Evolutionary conservation across 1,140 invertebrate species (phyloP), one percentile per base, ranked within the genome.

Genomic region (Eumeta japonica): DNA sequence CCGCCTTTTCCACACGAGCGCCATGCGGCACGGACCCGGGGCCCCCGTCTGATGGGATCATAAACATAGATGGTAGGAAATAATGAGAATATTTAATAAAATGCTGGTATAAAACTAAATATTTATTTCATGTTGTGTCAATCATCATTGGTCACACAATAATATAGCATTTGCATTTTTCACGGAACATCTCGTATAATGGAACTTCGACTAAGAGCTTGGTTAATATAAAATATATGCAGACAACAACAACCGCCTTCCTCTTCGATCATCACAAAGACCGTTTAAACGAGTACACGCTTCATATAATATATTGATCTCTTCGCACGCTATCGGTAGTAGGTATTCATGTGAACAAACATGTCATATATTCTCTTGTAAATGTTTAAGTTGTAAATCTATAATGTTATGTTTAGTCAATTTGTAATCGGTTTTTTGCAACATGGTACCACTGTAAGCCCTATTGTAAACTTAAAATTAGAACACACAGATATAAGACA

Each of bases 81-180:
- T n/a, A n/a, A n/a, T n/a, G n/a, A n/a, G n/a, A n/a, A n/a, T n/a
- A n/a, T n/a, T n/a, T n/a, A 49, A 58, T 52, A 30, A 43, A 49
- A 39, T 39, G 13, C 41, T 34, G 20, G 45, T 35, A 50, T 64
- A 70, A 72, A 72, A 72, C 63, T 72, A 72, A 67, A 72, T 68
- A 7, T 73, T 73, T 73, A 73, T 70, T 72, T 66, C 61, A 70
- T 59, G 63, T 65, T 51, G 52, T 60, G 58, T 67, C 64, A 68
- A 63, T 62, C 58, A 55, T 62, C 58, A 64, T 63, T 66, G 59
- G 62, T 65, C 61, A 62, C 56, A 59, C 20, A 61, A 67, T 51
- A 63, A 53, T 58, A 64, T 58, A 56, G 51, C 59, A 62, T 54
- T 59, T n/a, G n/a, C n/a, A n/a, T n/a, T n/a, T n/a, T 62, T 46